Base-by-base conservation (phyloP, 1,140 invertebrate genomes). In the Tetramorium simillimum region DNA sequence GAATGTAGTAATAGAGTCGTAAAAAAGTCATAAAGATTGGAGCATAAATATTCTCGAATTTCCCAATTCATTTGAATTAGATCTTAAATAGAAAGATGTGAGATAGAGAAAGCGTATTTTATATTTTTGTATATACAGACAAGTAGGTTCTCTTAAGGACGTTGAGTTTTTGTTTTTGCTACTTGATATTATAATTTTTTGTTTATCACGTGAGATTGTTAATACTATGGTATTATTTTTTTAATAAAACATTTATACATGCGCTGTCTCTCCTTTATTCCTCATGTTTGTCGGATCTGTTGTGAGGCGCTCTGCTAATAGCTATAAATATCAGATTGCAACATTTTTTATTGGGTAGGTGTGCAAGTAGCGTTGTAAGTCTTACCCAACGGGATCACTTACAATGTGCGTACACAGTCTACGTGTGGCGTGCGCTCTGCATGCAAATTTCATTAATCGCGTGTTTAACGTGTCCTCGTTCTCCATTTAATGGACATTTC, bases 401-500 rank as follows among this genome's bases (percentile, higher is more conserved):
- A 70, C 21, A 12, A 56, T 28, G 46, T 51, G n/a, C 21, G 37
- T 80, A 69, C 33, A 28, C 69, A 33, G 28, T 33, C 28, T 33
- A 37, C 49, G 14, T 49, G 24, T 43, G 14, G 67, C 37, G 21
- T 56, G 78, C 43, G 72, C 56, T 37, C 69, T 40, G 81, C 81
- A 85, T 85, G 81, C 56, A 85, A 85, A 85, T 85, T 76, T 33
- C 21, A 49, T 85, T 77, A 76, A 85, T 85, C 81, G 81, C 28
- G 46, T 24, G 69, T 60, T 84, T 75, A 60, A 81, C 33, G 53
- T 60, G 81, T 77, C 81, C 81, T 28, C 72, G 33, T 85, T 75
- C 58, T 75, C 70, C 53, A 62, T 76, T 86, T 62, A 86, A 86
- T 77, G 84, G 75, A 65, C 84, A 65, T 86, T 78, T 86, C 84